Evolutionary conservation across 2,113 vertebrate species (phyloP), one percentile per base, ranked within the genome.

Genomic region (Paramormyrops kingsleyae): DNA sequence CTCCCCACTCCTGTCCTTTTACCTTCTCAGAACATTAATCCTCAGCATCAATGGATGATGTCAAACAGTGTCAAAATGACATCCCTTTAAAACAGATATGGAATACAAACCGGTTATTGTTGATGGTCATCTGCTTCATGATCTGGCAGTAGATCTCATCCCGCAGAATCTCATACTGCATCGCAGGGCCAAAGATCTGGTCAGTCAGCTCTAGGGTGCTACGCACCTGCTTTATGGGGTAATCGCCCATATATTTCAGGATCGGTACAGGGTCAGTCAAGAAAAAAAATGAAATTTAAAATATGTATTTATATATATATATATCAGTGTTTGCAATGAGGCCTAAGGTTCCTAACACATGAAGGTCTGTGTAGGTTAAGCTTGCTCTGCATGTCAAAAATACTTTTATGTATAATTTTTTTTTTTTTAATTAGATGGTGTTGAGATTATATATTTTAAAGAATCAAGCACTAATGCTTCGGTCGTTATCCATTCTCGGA

Each of bases 111-210:
- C 97, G 96, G 94, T 96, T 97, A 91, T 94, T 95, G 90, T 99
- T 99, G 91, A 92, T 95, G 0, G 97, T 99, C 94, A 99, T 96
- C 92, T 99, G 99, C 92, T 98, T 99, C 95, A 99, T 97, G 90
- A 99, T 98, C 96, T 99, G 99, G 91, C 99, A 99, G 91, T 99
- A 99, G 92, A 98, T 96, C 92, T 99, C 99, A 5, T 99, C 98
- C 90, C 95, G 91, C 39, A 99, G 94, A 0, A 89, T 90, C 0
- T 97, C 95, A 0, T 97, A 91, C 91, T 97, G 91, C 35, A 97
- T 95, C 35, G 97, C 96, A 2, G 93, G 91, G 0, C 95, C 93
- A 84, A 99, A 99, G 94, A 99, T 98, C 95, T 97, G 97, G 93
- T 99, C 97, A 0, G 97, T 99, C 93, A 99, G 96, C 90, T 99